Evolutionary conservation across 2,797 vertebrate genomes (phyloP), one percentile per base, ranked within the genome.

Genomic region (Heterohyrax brucei): DNA sequence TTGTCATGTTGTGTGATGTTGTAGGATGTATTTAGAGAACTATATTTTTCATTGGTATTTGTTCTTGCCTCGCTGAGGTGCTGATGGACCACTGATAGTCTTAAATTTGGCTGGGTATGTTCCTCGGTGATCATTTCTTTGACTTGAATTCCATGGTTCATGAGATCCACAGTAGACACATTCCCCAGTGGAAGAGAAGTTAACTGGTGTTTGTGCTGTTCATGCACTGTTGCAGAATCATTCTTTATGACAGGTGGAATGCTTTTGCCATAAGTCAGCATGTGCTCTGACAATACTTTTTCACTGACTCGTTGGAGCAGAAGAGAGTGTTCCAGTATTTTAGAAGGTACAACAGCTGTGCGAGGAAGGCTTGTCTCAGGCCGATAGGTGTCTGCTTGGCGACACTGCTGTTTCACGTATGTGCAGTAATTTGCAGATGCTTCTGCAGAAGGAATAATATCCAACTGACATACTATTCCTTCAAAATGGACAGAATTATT

Each of bases 401-500:
- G 99, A 98, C 99, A 99, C 95, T 99, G 99, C 98, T 99, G 99
- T 97, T 99, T 99, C 98, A 99, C 98, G 44, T 99, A 99, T 98
- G 98, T 98, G 98, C 99, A 99, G 97, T 99, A 99, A 98, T 99
- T 98, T 50, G 98, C 98, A 97, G 99, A 99, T 93, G 99, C 99
- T 98, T 99, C 98, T 78, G 99, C 99, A 56, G 99, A 99, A 62
- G 99, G 99, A 98, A 99, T 99, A 84, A 99, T 98, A 97, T 99
- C 99, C 95, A 99, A 97, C 97, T 99, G 99, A 97, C 99, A 99
- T 91, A 99, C 91, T 93, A 98, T 98, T 94, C 99, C 99, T 98
- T 98, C 98, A 97, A 99, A 99, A 91, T 98, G 98, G 68, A 98
- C 98, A 16, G 99, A 99, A 97, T 98, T 99, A 96, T 98, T 99